These are phyloP conservation scores for Standfussiana lucernea DNA, from an alignment of 2,888 invertebrate genomes.

Conservation along the genomic window DNA sequence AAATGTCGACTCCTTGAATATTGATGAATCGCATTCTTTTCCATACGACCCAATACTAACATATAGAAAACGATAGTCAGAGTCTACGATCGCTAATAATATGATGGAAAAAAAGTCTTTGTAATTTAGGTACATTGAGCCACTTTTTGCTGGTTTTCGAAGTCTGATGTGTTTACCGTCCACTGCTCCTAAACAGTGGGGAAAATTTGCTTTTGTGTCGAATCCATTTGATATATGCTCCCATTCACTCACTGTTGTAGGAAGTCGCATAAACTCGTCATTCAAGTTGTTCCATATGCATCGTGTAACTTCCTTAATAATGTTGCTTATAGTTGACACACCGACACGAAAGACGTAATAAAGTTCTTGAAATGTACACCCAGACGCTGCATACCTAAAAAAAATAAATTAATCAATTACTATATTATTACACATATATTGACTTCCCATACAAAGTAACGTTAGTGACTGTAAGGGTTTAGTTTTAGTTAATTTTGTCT, in stretches of 20 bases:
- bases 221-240: slow-evolving; percentile 55
- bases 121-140: slow-evolving; percentile 59
- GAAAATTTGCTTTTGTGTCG: slow-evolving; percentile 53
- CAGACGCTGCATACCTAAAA: slow-evolving; percentile 55
- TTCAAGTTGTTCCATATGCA: slow-evolving; percentile 54
- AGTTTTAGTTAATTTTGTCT: too few relatives aligned
- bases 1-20: slow-evolving; percentile 62
- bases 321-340: slow-evolving; percentile 58
- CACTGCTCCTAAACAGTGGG: slow-evolving; percentile 24
- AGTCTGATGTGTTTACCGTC: slow-evolving; percentile 64
- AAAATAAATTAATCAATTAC: slow-evolving; percentile 33
- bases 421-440: slow-evolving; percentile 22
- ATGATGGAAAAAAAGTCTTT: slow-evolving; percentile 62
- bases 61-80: slow-evolving; percentile 58
- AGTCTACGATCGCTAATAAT: slow-evolving; percentile 64
- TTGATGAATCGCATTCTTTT: slow-evolving; percentile 65
- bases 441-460: slow-evolving; percentile 26
- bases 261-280: slow-evolving; percentile 56
- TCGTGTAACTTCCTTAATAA: slow-evolving; percentile 58
- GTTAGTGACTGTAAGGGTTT: too few relatives aligned
- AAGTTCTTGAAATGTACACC: slow-evolving; percentile 58
- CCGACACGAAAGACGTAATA: slow-evolving; percentile 58
- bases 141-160: slow-evolving; percentile 56
- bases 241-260: slow-evolving; percentile 53
- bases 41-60: slow-evolving; percentile 61